Conservation (phyloP, 2,888 invertebrate species). For the Microdon myrmicae region DNA sequence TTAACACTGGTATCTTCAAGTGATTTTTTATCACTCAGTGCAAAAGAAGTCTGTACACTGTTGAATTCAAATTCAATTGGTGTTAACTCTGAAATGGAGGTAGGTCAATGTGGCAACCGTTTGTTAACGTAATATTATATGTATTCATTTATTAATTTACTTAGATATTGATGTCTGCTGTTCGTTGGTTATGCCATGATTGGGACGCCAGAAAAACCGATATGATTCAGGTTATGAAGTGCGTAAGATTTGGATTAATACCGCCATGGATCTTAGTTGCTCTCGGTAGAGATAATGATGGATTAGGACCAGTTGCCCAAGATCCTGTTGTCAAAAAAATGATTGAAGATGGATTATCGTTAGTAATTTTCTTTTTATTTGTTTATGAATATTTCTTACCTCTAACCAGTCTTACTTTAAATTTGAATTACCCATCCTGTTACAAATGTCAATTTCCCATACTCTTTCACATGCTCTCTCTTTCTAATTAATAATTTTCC, state of each 20-base stretch:
- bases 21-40: slow-evolving; percentile 76
- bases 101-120: slow-evolving; percentile 12
- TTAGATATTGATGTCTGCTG: slow-evolving; percentile 80
- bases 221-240: slow-evolving; percentile 73
- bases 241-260: slow-evolving; percentile 81
- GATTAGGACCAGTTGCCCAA: slow-evolving; percentile 78
- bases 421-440: too few relatives aligned
- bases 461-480: too few relatives aligned
- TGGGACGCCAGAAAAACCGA: slow-evolving; percentile 73
- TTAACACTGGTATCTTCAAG: slow-evolving; percentile 79
- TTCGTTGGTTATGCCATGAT: slow-evolving; percentile 80
- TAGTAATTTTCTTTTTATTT: slow-evolving; percentile 62
- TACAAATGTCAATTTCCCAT: too few relatives aligned
- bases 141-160: too few relatives aligned
- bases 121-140: slow-evolving; percentile 38
- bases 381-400: too few relatives aligned
- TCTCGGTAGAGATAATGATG: slow-evolving; percentile 78
- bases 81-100: slow-evolving; percentile 74
- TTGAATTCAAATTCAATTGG: slow-evolving; percentile 78
- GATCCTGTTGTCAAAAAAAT: slow-evolving; percentile 78
- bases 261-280: slow-evolving; percentile 84
- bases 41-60: slow-evolving; percentile 75
- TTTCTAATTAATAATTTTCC: too few relatives aligned
- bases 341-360: slow-evolving; percentile 85
- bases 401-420: too few relatives aligned